Evolutionary conservation across 2,797 vertebrate species (phyloP).

Genomic region (Takifugu rubripes): DNA sequence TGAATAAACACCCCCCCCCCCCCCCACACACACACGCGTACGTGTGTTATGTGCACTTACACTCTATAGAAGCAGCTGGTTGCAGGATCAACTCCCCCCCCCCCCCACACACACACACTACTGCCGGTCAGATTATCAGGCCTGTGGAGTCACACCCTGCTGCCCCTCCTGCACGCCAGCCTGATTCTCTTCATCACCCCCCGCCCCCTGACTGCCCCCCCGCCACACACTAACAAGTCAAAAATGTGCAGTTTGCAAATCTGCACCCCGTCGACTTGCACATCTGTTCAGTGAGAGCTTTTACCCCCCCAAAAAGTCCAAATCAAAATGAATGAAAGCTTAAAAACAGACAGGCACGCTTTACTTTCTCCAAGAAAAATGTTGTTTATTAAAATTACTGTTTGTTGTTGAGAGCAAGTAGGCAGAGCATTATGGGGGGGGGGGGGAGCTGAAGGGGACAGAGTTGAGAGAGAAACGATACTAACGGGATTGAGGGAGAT

Average conservation of each 20-base stretch:
- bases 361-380: conserved; percentile 58
- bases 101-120: conserved; percentile 24
- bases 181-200: conserved; percentile 11
- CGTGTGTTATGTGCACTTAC: not conserved
- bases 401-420: conserved; percentile 58
- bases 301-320: conserved; percentile 1
- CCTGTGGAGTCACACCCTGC: conserved; percentile 38
- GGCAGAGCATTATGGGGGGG: conserved; percentile 52
- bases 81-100: conserved; percentile 53
- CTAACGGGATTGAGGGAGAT: conserved; percentile 47
- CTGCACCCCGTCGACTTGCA: conserved; percentile 57
- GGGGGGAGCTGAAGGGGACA: conserved; percentile 32
- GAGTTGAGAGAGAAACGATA: conserved; percentile 43
- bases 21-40: not conserved
- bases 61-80: conserved; percentile 60
- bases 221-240: conserved; percentile 30
- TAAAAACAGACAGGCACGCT: not conserved
- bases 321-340: not conserved
- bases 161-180: conserved; percentile 18
- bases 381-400: conserved; percentile 74
- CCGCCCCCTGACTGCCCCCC: no score
- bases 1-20: conserved; percentile 25
- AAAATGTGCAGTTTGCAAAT: conserved; percentile 61
- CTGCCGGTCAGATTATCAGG: conserved; percentile 60
- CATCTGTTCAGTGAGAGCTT: conserved; percentile 56